Conservation (phyloP, 2,113 vertebrate species). For the Steatornis caripensis region DNA sequence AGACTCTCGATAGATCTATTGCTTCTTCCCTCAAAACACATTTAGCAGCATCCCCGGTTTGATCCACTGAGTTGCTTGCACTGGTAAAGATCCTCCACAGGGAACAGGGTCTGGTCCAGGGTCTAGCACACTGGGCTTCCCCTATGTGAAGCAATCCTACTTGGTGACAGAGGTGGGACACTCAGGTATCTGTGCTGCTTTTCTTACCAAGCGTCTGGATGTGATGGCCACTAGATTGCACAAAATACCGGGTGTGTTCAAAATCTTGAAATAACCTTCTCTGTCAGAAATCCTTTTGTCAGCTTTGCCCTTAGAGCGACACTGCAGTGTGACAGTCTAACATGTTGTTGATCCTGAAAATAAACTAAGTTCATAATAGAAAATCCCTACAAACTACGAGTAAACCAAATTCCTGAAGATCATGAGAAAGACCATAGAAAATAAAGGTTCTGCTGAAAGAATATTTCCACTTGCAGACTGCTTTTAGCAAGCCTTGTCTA, state of each 20-base stretch:
- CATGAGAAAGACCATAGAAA: background rate
- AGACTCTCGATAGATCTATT: background rate
- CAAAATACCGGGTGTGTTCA: background rate
- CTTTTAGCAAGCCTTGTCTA: background rate
- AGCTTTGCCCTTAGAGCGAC: background rate
- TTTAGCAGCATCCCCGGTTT: background rate
- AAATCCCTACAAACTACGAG: background rate
- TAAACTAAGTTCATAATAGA: background rate
- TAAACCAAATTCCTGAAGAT: background rate
- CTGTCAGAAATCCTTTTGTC: background rate
- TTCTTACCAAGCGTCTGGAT: background rate
- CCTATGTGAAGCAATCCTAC: background rate
- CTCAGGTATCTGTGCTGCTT: background rate
- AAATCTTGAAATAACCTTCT: background rate
- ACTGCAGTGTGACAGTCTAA: background rate
- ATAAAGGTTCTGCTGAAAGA: background rate
- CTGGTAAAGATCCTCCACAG: background rate
- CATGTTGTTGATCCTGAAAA: background rate
- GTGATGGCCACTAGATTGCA: fast-evolving
- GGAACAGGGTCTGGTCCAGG: background rate
- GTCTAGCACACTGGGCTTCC: background rate
- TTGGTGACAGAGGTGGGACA: background rate
- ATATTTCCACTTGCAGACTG: background rate
- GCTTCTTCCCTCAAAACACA: background rate
- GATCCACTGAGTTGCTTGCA: fast-evolving